These are phyloP conservation scores for Drosophila lini DNA, from an alignment of 1,140 invertebrate species.

Conservation along the genomic window DNA sequence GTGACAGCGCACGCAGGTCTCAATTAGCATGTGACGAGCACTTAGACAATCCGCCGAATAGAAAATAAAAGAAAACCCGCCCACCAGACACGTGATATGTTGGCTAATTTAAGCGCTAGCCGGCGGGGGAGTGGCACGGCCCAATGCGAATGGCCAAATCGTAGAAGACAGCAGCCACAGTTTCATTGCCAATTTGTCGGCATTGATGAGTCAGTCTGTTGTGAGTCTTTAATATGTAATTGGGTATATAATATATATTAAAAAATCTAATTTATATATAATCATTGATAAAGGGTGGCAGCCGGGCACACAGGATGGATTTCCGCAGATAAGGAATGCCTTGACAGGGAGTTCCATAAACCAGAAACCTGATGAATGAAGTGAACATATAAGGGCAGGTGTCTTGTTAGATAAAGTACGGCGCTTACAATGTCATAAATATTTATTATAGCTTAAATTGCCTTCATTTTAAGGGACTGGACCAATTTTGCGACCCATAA, in stretches of 20 bases:
- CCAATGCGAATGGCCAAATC: slow-evolving; percentile 4
- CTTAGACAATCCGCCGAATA: slow-evolving; percentile 17
- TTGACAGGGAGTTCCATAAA: too few species aligned
- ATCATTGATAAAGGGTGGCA: not conserved
- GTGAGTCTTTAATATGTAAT: slow-evolving; percentile 47
- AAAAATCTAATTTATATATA: slow-evolving; percentile 4
- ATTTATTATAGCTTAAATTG: too few species aligned
- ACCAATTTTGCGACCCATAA: slow-evolving; percentile 7
- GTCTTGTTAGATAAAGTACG: too few species aligned
- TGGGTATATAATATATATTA: slow-evolving; percentile 12
- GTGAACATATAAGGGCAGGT: too few species aligned
- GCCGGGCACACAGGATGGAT: too few species aligned
- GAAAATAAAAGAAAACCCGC: slow-evolving; percentile 12
- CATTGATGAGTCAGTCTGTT: slow-evolving; percentile 54
- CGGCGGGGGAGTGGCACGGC: slow-evolving; percentile 46
- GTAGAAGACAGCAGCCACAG: slow-evolving; percentile 20
- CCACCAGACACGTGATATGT: slow-evolving; percentile 72
- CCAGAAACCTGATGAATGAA: too few species aligned
- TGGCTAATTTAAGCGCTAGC: slow-evolving; percentile 67
- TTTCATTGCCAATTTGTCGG: slow-evolving; percentile 75
- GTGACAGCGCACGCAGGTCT: slow-evolving; percentile 61
- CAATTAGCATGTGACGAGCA: slow-evolving; percentile 72
- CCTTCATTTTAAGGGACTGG: not conserved
- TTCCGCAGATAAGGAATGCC: too few species aligned
- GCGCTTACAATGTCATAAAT: too few species aligned